phyloP scores from a whole-genome alignment of 1,140 invertebrate species.

The Drosophila micromelanica region DNA sequence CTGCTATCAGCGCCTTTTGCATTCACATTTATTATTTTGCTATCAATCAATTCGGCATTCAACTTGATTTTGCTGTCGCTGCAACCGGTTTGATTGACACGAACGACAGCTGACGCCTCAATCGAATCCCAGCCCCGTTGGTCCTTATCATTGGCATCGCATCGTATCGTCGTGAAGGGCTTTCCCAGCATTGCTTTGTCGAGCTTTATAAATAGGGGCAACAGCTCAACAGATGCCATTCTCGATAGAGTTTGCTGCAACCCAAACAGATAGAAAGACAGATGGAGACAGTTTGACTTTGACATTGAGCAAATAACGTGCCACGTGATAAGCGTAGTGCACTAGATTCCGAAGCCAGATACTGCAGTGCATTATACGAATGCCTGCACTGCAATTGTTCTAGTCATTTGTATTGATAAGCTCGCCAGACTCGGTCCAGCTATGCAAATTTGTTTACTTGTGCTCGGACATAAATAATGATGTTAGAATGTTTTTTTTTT shows the following conservation, averaged over 20 bases:
- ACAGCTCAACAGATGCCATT: conserved; percentile 32
- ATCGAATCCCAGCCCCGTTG: conserved; percentile 25
- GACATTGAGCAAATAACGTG: conserved; percentile 73
- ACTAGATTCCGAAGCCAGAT: background rate
- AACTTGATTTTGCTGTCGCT: conserved; percentile 54
- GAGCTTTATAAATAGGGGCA: conserved; percentile 49
- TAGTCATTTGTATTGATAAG: conserved; percentile 64
- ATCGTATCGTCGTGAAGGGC: conserved; percentile 14
- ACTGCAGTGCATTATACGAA: conserved; percentile 7
- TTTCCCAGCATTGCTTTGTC: conserved; percentile 34
- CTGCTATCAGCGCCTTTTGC: conserved; percentile 22
- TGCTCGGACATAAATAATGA: conserved; percentile 36
- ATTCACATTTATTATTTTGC: conserved; percentile 44
- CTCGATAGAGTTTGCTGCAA: conserved; percentile 61
- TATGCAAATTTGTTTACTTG: conserved; percentile 60
- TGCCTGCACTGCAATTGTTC: conserved; percentile 46
- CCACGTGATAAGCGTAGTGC: conserved; percentile 26
- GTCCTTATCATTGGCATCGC: conserved; percentile 21
- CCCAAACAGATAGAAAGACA: conserved; percentile 7
- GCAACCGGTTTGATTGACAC: conserved; percentile 63
- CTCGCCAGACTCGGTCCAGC: conserved; percentile 29
- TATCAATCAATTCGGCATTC: conserved; percentile 58
- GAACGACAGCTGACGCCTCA: conserved; percentile 42
- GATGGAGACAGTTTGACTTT: conserved; percentile 45
- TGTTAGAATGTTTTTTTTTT: conserved; percentile 4